Base-by-base conservation (phyloP, 30 jellyfish, hydroid and myxozoan genomes). In the Hydra vulgaris region DNA sequence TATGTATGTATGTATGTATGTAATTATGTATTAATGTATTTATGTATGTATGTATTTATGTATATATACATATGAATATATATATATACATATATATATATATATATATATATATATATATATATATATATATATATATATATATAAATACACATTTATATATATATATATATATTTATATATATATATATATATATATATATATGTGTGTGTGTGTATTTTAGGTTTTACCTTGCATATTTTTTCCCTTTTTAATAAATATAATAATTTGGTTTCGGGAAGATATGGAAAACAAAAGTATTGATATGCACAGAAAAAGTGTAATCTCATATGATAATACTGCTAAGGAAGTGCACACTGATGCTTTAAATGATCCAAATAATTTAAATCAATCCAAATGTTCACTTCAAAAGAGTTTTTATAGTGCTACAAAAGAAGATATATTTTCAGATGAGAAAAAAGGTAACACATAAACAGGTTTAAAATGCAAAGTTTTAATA, bases 381-480 rank as follows among this genome's bases (percentile, higher is more conserved):
- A 21, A 27, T 21, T 55, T 78, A 54, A 78, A 23, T 0, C 72
- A 70, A 17, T 75, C 83, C 1, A 70, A 75, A 17, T 22, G 20
- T 75, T 75, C 83, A 17, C 56, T 75, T 17, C 83, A 75, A 0
- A 75, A 75, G 20, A 70, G 79, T 17, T 80, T 71, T 67, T 68
- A 69, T 19, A 52, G 72, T 25, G 27, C 26, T 18, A 80, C 84
- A 18, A 40, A 78, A 21, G 95, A 87, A 24, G 55, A 78, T 18
- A 81, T 85, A 25, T 84, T 77, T 25, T 26, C 78, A 19, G 87
- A 79, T 73, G 74, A 66, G 21, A 73, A 40, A 40, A 40, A 40
- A 3, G 61, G 12, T 40, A 40, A 3, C 12, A 5, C 61, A 40
- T 12, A 40, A 3, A 40, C 61, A 40, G 61, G 61, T 40, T 40